These are phyloP conservation scores for Orussus abietinus DNA, from an alignment of 1,140 invertebrate species.

Conservation along the genomic window DNA sequence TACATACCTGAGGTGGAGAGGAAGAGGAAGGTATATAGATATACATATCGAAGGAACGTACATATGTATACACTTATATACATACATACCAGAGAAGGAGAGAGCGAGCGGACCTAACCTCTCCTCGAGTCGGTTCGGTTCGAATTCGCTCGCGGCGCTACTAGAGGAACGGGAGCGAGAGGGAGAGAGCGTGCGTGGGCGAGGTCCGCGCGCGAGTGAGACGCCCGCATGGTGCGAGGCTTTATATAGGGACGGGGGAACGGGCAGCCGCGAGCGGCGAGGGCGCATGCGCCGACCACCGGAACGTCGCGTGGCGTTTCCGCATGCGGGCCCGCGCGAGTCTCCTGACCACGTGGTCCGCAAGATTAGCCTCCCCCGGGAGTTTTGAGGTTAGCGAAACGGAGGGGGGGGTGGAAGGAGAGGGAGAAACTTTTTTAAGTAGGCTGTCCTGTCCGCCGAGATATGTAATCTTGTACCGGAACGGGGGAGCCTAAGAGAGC, in stretches of 20 bases:
- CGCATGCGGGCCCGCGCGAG: too few relatives aligned
- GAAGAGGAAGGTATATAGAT: slow-evolving; percentile 1
- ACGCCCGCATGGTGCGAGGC: too few relatives aligned
- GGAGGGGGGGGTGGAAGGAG: neutral
- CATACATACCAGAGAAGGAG: slow-evolving; percentile 2
- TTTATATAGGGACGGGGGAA: too few relatives aligned
- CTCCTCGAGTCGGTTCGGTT: neutral
- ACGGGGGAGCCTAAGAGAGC: slow-evolving; percentile 19
- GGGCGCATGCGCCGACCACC: too few relatives aligned
- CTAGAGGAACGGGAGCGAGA: slow-evolving; percentile 1
- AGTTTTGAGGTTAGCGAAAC: too few relatives aligned
- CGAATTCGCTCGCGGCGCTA: neutral
- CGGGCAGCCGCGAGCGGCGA: too few relatives aligned
- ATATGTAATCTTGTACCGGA: slow-evolving; percentile 25
- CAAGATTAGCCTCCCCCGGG: too few relatives aligned
- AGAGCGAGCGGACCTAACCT: slow-evolving; percentile 4
- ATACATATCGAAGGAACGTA: too few relatives aligned
- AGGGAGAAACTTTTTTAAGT: slow-evolving; percentile 16
- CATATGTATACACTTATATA: too few relatives aligned
- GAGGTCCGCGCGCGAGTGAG: slow-evolving; percentile 13
- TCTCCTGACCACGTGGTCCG: too few relatives aligned
- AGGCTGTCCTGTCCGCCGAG: slow-evolving; percentile 20
- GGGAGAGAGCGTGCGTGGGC: neutral
- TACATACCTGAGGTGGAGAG: slow-evolving; percentile 12
- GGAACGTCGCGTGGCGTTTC: slow-evolving; percentile 5